Evolutionary conservation across 2,113 vertebrate genomes (phyloP), one percentile per base, ranked within the genome.

Genomic region (Salvator merianae): DNA sequence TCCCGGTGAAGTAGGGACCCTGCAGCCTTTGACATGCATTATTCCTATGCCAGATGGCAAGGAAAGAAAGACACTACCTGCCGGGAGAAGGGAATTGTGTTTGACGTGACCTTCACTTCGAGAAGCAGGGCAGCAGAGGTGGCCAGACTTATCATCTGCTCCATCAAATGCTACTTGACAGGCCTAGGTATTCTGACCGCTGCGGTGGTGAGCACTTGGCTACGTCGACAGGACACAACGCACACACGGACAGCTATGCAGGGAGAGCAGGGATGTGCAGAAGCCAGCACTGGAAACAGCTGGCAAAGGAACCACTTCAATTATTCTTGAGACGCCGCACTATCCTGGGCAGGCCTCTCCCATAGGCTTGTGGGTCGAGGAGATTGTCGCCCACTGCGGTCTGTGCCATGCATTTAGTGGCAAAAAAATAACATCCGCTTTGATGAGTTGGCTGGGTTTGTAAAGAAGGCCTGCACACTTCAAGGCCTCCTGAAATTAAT

Each of bases 31-130:
- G 90, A 92, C 88, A 93, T 71, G 81, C 90, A 63, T 80, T 84
- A 90, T 92, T 86, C 75, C 81, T 85, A 90, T 5, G 81, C 88
- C 77, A 90, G 88, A 36, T 12, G 1, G 66, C 10, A 63, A 86
- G 90, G 77, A 81, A 62, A 90, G 87, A 90, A 85, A 69, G 80
- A 89, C 85, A 86, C 83, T 77, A 8, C 71, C 78, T 79, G 90
- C 91, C 70, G 36, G 1, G 1, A 79, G 70, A 59, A 92, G 85
- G 84, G 88, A 93, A 94, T 88, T 62, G 47, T 65, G 74, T 92
- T 62, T 93, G 94, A 93, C 89, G 18, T 82, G 89, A 91, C 93
- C 93, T 93, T 93, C 91, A 36, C 88, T 90, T 87, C 84, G 82
- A 81, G 82, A 89, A 92, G 89, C 83, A 90, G 79, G 8, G 0